Evolutionary conservation across 2,888 invertebrate species (phyloP), one percentile per base, ranked within the genome.

Genomic region (Trachelus stipa): DNA sequence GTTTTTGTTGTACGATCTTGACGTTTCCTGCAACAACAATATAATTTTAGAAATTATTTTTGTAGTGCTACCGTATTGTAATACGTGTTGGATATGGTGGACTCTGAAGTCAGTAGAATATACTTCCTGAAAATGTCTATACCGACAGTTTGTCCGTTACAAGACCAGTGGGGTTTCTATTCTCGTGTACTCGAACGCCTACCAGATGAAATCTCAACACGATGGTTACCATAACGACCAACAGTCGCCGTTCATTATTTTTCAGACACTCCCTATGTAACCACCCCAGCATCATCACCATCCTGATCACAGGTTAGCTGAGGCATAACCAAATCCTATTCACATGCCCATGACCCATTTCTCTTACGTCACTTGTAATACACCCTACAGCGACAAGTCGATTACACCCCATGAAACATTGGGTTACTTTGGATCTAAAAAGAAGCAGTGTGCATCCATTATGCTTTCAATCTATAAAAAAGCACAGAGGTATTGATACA

Each of bases 171-270:
- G 71, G 31, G 71, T 31, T 33, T 9, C 12, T 71, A 71, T 71
- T 30, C 71, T 12, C 31, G 71, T 71, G 3, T 31, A 71, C 15
- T 56, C 23, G 15, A 23, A 33, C 30, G 71, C 1, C 75, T 35
- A 30, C 40, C 79, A 80, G 78, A 83, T 81, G 83, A 81, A 83
- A 83, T 83, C 79, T 77, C 80, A 83, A 78, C 79, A 81, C 83
- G 80, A 73, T 79, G 80, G 83, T 83, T 81, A 80, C 83, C 83
- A 83, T 81, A 81, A 81, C 83, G 79, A 83, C 81, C 74, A 79
- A 82, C 79, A 77, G 82, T 76, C 81, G 78, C 79, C 82, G 78
- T 78, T 82, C 79, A 76, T 81, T 78, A 79, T 82, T 82, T 80
- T 73, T 56, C 73, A 79, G 69, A 82, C 78, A 77, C 75, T 33